Evolutionary conservation across 2,888 invertebrate genomes (phyloP).

Genomic region (Peribatodes rhomboidaria): DNA sequence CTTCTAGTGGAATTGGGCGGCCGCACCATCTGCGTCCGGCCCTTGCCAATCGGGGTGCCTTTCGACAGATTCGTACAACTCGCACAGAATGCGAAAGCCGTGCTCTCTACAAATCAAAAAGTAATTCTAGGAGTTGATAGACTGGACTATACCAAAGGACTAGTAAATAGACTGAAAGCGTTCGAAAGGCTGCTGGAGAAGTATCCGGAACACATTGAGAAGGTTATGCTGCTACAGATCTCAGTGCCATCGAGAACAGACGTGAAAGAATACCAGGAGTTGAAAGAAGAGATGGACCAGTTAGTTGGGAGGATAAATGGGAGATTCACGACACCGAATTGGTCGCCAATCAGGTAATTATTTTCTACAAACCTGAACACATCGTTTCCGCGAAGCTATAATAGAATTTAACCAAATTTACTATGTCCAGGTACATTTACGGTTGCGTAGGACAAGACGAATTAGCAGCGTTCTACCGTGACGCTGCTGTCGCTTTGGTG

Average conservation of each 20-base stretch:
- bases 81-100: constrained; percentile 90
- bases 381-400: too few species aligned
- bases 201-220: constrained; percentile 94
- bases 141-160: constrained; percentile 96
- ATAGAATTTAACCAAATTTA: background rate
- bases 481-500: constrained; percentile 94
- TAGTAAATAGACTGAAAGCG: constrained; percentile 92
- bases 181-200: constrained; percentile 93
- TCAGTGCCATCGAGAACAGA: constrained; percentile 96
- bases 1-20: constrained; percentile 95
- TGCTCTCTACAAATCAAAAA: constrained; percentile 91
- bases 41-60: constrained; percentile 96
- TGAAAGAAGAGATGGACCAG: constrained; percentile 97
- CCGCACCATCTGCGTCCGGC: constrained; percentile 93
- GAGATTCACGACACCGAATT: constrained; percentile 95
- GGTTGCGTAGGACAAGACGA: constrained; percentile 95
- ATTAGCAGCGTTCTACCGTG: constrained; percentile 94
- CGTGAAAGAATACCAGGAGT: constrained; percentile 95
- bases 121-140: constrained; percentile 95
- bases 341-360: constrained; percentile 93
- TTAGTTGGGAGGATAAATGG: constrained; percentile 95
- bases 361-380: background rate
- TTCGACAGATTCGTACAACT: constrained; percentile 94
- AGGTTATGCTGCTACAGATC: constrained; percentile 93
- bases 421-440: constrained; percentile 89